Evolutionary conservation across 1,140 invertebrate genomes (phyloP), one percentile per base, ranked within the genome.

Genomic region (Nixonia krombeini): DNA sequence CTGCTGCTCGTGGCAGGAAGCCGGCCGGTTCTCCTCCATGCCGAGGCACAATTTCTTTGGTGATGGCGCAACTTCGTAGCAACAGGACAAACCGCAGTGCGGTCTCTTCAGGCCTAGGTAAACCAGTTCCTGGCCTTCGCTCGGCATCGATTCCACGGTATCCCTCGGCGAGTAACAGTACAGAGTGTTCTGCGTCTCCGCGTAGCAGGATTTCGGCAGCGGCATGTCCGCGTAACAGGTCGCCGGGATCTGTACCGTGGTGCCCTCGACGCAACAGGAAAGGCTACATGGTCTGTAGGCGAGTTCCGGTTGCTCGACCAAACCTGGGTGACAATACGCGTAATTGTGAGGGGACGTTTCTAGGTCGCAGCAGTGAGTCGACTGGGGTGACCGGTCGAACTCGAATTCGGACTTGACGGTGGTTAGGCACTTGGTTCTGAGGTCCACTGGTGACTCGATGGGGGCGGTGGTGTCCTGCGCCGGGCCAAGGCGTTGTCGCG

Each of bases 361-460:
- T 17, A 23, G 15, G 21, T 42, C 70, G 45, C 69, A 77, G 28
- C 72, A 74, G 41, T 75, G 71, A 6, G 49, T n/a, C n/a, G n/a
- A 45, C 0, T 68, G 49, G 2, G 70, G 47, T 8, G 66, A 58
- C 18, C 18, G 66, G 12, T 70, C 68, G 13, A 70, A 50, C 7
- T 78, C 74, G 1, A 9, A 12, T 8, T 77, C 72, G 35, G 63
- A 15, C n/a, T n/a, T n/a, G n/a, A n/a, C n/a, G n/a, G n/a, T n/a
- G 9, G 40, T 50, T 18, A n/a, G 15, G 18, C 61, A 64, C 18
- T 61, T 69, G 31, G 75, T 81, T 10, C 78, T 79, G 65, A 86
- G 73, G 74, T 88, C 87, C 8, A 87, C 85, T 50, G 87, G 85
- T 53, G 82, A 81, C 37, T 86, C 80, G 45, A 69, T 71, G 73